Conservation (phyloP, 1,140 invertebrate species). For the Drosophila pruinosa region DNA sequence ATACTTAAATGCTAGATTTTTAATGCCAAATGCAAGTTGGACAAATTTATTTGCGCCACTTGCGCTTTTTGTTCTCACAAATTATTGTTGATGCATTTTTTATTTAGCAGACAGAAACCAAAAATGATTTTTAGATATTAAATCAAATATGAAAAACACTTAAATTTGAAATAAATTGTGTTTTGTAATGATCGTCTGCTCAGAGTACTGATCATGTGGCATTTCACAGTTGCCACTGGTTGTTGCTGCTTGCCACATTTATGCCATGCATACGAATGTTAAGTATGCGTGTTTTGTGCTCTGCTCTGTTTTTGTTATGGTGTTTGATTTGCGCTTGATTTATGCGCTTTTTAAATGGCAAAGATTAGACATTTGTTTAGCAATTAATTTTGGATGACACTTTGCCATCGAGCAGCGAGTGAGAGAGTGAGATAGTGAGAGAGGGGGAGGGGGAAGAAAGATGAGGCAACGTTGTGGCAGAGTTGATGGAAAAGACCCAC, state of each 20-base stretch:
- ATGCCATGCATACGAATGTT: too few relatives aligned
- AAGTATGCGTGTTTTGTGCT: too few relatives aligned
- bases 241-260: neutral
- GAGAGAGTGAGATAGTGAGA: neutral
- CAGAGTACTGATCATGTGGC: neutral
- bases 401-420: slow-evolving; percentile 43
- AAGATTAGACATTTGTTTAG: slow-evolving; percentile 81
- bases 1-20: neutral
- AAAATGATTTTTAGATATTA: too few relatives aligned
- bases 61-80: neutral
- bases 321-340: slow-evolving; percentile 78
- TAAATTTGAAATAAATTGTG: too few relatives aligned
- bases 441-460: slow-evolving; percentile 12
- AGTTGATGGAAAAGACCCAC: slow-evolving; percentile 12
- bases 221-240: neutral
- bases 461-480: slow-evolving; percentile 33
- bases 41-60: neutral
- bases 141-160: too few relatives aligned
- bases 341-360: slow-evolving; percentile 79
- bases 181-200: too few relatives aligned
- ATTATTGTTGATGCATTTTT: too few relatives aligned
- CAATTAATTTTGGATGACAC: slow-evolving; percentile 77
- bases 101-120: too few relatives aligned
- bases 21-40: neutral
- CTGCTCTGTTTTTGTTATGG: slow-evolving; percentile 8